A percentile compares a stretch with the other conserved stretches of the same genome.
Evolutionary conservation across 2,797 vertebrate genomes (phyloP).

Genomic region (Euthynnus affinis): DNA sequence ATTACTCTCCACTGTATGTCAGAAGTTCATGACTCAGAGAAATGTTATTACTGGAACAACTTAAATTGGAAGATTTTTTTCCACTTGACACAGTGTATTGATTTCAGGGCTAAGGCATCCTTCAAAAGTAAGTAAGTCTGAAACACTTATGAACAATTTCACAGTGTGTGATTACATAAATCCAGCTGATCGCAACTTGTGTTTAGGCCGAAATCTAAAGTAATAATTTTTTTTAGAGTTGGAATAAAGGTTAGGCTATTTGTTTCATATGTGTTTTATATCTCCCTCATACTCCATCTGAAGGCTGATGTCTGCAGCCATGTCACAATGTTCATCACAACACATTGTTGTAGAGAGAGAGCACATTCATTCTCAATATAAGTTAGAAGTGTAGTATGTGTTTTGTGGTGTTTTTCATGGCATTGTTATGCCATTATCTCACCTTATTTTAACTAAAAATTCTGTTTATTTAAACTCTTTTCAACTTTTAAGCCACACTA

Average conservation of each 20-base stretch:
- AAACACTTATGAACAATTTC: conserved; percentile 36
- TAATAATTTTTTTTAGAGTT: conserved; percentile 11
- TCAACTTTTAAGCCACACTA: no score
- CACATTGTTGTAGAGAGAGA: not conserved
- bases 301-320: conserved; percentile 5
- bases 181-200: conserved; percentile 11
- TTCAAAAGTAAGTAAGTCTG: conserved; percentile 31
- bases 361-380: not conserved
- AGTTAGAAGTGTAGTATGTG: not conserved
- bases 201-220: not conserved
- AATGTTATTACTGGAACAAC: conserved; percentile 16
- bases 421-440: not conserved
- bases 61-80: conserved; percentile 17
- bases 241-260: conserved; percentile 40
- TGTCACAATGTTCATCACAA: no score
- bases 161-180: conserved; percentile 38
- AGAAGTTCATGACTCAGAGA: not conserved
- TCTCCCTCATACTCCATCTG: not conserved
- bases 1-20: not conserved
- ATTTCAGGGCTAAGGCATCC: conserved; percentile 28
- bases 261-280: conserved; percentile 14
- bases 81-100: conserved; percentile 32
- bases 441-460: no score
- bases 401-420: not conserved
- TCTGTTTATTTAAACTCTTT: no score